These are phyloP conservation scores for Natator depressus DNA, from an alignment of 2,113 vertebrate species.

Conservation along the genomic window DNA sequence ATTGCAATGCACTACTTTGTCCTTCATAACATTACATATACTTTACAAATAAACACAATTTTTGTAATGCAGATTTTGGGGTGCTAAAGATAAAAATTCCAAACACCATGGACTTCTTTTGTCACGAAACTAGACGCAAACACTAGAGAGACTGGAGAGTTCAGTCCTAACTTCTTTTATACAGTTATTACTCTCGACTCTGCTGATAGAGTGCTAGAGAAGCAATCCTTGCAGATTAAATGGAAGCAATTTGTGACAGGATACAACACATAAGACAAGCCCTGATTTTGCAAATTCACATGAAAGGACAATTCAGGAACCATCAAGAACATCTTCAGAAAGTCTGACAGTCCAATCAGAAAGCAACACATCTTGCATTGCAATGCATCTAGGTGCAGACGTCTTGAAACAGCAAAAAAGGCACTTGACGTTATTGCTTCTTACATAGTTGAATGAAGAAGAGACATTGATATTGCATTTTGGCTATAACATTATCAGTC, in stretches of 20 bases:
- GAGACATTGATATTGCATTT: constrained; percentile 56
- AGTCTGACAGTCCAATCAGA: constrained; percentile 57
- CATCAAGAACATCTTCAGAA: not conserved
- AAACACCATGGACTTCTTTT: not conserved
- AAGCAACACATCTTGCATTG: constrained; percentile 3
- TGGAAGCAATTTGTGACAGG: constrained; percentile 9
- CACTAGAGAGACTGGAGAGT: not conserved
- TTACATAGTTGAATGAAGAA: constrained; percentile 23
- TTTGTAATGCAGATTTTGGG: not conserved
- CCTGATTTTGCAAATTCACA: not conserved
- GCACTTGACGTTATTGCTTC: constrained; percentile 29
- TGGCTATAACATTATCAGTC: constrained; percentile 65
- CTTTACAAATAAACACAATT: not conserved
- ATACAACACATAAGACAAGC: constrained; percentile 14
- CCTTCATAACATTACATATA: not conserved
- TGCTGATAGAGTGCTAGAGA: not conserved
- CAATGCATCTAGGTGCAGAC: not conserved
- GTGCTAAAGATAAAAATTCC: not conserved
- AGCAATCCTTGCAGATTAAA: constrained; percentile 30
- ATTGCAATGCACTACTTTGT: not conserved
- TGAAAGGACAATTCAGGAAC: constrained; percentile 15
- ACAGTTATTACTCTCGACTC: constrained; percentile 16
- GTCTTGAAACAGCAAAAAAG: constrained; percentile 30
- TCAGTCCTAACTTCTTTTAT: constrained; percentile 36
- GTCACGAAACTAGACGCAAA: constrained; percentile 16